Evolutionary conservation across 2,797 vertebrate species (phyloP), one percentile per base, ranked within the genome.

Genomic region (Peromyscus attwateri): DNA sequence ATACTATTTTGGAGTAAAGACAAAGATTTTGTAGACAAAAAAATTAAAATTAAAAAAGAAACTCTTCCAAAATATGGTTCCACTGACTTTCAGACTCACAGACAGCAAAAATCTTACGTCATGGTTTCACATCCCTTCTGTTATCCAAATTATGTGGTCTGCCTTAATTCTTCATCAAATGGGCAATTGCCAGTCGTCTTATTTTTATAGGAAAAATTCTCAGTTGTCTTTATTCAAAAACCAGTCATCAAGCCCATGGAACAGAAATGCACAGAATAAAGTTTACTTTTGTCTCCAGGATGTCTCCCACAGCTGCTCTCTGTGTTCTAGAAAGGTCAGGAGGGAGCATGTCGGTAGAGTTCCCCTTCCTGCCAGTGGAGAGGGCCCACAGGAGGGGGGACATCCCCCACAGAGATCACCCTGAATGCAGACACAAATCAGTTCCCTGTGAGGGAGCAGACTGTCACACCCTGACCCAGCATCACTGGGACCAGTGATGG

Each of bases 371-470:
- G 88, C 96, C 80, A 25, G 3, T 0, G 57, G 55, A 73, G 71
- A 52, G 29, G 70, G 0, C 79, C 87, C 49, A 0, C 0, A 23
- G 92, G 94, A 76, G 25, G 2, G 0, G 91, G 88, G 37, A 91
- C 88, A 62, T 94, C 94, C 96, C 91, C 91, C 43, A 34, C 96
- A 40, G 29, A 91, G 62, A 37, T 23, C 73, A 70, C 64, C 83
- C 21, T 19, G 19, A 9, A 43, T 12, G n/a, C 52, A 9, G 17
- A 31, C 68, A 19, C 8, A 23, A 84, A 79, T 71, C 40, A 46
- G 17, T 14, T 34, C 80, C 60, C 49, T 27, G n/a, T 1, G 66
- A 31, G 10, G 25, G 1, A 66, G 23, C 87, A 13, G 31, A 70
- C 21, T 70, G 31, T 23, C 29, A 0, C 40, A 0, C 43, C 10